These are phyloP conservation scores for Lepidochrysops patricia DNA, from an alignment of 2,888 invertebrate genomes.

Conservation along the genomic window DNA sequence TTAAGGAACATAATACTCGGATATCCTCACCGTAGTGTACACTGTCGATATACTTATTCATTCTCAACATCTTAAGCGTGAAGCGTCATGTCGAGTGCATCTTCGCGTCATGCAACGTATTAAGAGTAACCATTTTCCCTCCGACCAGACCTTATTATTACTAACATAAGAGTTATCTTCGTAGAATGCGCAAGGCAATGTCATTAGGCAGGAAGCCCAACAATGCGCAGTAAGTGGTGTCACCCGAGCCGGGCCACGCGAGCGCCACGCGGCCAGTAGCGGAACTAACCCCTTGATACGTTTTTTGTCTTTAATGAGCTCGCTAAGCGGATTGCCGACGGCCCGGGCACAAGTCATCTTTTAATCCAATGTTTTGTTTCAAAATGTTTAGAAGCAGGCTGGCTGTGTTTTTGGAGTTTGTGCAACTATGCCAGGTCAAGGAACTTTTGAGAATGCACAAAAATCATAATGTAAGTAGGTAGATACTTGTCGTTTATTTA, in stretches of 20 bases:
- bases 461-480: too few relatives aligned
- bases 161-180: too few relatives aligned
- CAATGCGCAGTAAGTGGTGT: constrained; percentile 29
- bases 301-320: constrained; percentile 11
- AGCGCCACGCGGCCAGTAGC: constrained; percentile 48
- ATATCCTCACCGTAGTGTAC: constrained; percentile 6
- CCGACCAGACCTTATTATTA: too few relatives aligned
- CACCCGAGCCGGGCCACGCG: constrained; percentile 42
- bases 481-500: too few relatives aligned
- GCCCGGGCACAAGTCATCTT: background rate
- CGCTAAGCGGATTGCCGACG: background rate
- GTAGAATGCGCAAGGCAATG: too few relatives aligned
- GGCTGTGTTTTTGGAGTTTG: too few relatives aligned
- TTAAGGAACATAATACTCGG: background rate
- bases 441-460: too few relatives aligned
- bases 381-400: too few relatives aligned
- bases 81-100: constrained; percentile 10
- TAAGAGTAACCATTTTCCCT: too few relatives aligned
- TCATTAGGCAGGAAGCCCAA: too few relatives aligned
- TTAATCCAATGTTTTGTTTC: background rate
- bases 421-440: too few relatives aligned
- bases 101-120: constrained; percentile 22
- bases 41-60: background rate
- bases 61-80: background rate
- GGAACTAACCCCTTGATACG: constrained; percentile 40